Evolutionary conservation across 2,113 vertebrate genomes (phyloP), one percentile per base, ranked within the genome.

Genomic region (Atractosteus spatula): DNA sequence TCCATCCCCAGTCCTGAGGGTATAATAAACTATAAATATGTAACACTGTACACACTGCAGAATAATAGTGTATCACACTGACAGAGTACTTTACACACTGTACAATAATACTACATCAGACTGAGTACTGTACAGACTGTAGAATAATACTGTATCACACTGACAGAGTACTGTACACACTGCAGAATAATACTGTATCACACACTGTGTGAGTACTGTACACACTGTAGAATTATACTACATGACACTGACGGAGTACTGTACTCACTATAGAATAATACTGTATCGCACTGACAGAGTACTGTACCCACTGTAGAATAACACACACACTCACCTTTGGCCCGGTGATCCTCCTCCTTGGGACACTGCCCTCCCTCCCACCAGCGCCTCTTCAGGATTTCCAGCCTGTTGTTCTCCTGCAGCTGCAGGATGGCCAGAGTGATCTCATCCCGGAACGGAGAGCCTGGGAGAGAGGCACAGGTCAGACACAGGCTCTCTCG

Each of bases 311-410:
- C 4, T 51, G 47, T 10, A 65, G 2, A 12, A 13, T 7, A 13
- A 4, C 51, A 62, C 47, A 76, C 71, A 11, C 62, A 76, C 86
- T 61, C 69, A 94, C 95, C 95, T 90, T 96, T 97, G 62, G 95
- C 95, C 2, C 95, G 83, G 73, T 95, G 95, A 71, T 97, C 95
- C 75, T 96, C 94, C 79, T 96, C 95, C 82, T 94, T 95, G 55
- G 92, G 94, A 74, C 95, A 97, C 74, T 94, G 92, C 3, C 95
- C 90, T 3, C 94, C 95, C 65, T 97, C 95, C 95, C 95, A 97
- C 95, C 95, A 96, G 68, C 93, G 92, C 66, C 95, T 88, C 85
- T 97, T 97, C 75, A 96, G 89, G 84, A 97, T 96, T 82, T 96
- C 95, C 85, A 97, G 81, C 12, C 94, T 83, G 89, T 97, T 96